These are phyloP conservation scores for Apostichopus parvimensis DNA, from an alignment of 35 echinoderm and acorn worm species.

Conservation along the genomic window DNA sequence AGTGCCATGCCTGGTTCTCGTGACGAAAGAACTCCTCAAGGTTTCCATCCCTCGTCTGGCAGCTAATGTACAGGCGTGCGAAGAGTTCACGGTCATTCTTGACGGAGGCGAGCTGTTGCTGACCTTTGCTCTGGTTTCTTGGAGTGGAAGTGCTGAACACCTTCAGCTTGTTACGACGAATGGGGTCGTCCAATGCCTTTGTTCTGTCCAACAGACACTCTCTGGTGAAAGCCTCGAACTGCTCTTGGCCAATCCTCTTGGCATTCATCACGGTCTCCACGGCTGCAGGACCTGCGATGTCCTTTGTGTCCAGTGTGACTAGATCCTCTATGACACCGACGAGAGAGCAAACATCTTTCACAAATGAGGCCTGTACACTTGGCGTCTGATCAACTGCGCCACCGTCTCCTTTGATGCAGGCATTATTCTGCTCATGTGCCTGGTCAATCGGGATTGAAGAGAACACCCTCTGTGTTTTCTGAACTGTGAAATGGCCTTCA, in stretches of 20 bases:
- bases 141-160: background rate
- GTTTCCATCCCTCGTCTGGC: constrained; percentile 5
- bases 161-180: background rate
- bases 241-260: constrained; percentile 8
- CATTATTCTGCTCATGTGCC: constrained; percentile 58
- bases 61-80: too few species aligned
- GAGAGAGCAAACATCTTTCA: background rate
- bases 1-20: too few species aligned
- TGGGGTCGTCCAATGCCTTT: background rate
- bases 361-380: background rate
- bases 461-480: background rate
- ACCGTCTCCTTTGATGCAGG: constrained; percentile 56
- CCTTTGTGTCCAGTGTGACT: constrained; percentile 44
- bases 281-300: constrained; percentile 16
- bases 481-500: background rate
- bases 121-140: background rate
- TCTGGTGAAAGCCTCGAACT: background rate
- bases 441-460: background rate
- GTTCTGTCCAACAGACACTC: background rate
- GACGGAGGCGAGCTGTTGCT: constrained; percentile 45
- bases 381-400: constrained; percentile 27
- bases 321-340: constrained; percentile 5
- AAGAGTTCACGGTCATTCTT: too few species aligned
- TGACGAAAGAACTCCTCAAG: background rate
- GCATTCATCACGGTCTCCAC: background rate